Evolutionary conservation across 2,113 vertebrate species (phyloP).

Genomic region (Coreoperca whiteheadi): DNA sequence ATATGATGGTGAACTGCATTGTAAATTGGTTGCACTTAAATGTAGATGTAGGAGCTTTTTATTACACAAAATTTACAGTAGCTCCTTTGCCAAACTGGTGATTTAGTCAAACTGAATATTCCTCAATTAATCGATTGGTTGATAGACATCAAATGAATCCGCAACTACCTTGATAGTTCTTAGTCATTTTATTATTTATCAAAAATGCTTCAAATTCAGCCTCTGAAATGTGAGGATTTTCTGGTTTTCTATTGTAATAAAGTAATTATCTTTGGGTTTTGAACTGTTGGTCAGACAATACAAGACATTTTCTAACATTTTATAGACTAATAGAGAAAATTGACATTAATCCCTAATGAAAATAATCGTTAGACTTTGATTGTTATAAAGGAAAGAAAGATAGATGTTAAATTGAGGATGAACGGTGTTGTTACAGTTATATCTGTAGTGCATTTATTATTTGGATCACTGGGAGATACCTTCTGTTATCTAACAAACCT

Average conservation of each 20-base stretch:
- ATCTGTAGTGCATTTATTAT: conserved; percentile 6
- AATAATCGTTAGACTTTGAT: neutral
- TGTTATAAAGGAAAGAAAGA: neutral
- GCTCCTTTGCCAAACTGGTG: conserved; percentile 6
- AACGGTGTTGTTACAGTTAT: neutral
- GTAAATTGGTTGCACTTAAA: conserved; percentile 6
- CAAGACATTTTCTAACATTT: neutral
- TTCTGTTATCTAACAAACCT: neutral
- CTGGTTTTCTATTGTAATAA: neutral
- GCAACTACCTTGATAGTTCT: neutral
- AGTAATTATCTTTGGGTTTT: neutral
- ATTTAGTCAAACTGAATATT: conserved; percentile 2
- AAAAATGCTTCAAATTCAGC: neutral
- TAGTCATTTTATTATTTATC: no score
- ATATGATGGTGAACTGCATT: neutral
- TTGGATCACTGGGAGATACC: neutral
- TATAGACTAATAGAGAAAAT: neutral
- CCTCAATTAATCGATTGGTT: neutral
- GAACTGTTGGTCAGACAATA: no score
- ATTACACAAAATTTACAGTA: neutral
- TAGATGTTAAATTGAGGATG: neutral
- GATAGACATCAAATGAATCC: neutral
- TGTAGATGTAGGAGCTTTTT: neutral
- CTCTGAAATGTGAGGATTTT: neutral
- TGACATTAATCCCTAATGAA: neutral